Percentiles rank a stretch among this genome's conserved stretches.
Conservation (phyloP, 1,140 invertebrate genomes). For the Drosophila rhopaloa region DNA sequence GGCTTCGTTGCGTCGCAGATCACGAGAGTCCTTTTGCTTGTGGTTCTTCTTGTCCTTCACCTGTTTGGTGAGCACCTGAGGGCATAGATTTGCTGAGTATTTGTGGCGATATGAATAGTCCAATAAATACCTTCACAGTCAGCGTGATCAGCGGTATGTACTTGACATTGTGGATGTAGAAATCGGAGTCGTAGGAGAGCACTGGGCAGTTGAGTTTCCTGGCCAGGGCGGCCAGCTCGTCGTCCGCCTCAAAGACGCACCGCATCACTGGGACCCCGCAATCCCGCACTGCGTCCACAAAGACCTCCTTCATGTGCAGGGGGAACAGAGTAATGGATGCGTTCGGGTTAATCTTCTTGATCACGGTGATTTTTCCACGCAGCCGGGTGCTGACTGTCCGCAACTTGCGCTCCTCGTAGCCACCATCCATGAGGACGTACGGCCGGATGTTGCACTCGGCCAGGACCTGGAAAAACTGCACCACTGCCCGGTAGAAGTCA, state of each 20-base stretch:
- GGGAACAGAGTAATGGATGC: conserved; percentile 88
- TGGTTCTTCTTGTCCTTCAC: conserved; percentile 21
- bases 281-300: conserved; percentile 88
- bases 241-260: conserved; percentile 94
- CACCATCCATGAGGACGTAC: conserved; percentile 93
- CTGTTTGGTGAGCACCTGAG: conserved; percentile 67
- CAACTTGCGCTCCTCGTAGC: conserved; percentile 91
- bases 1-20: conserved; percentile 62
- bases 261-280: conserved; percentile 88
- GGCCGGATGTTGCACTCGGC: conserved; percentile 89
- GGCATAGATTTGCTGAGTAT: neutral
- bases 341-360: conserved; percentile 85
- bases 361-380: conserved; percentile 87
- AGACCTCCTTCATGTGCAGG: conserved; percentile 89
- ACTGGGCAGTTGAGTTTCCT: conserved; percentile 92
- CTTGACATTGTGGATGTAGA: conserved; percentile 92
- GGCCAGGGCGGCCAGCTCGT: conserved; percentile 92
- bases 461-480: conserved; percentile 90
- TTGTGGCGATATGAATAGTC: neutral
- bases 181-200: conserved; percentile 96
- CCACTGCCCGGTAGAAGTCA: conserved; percentile 87
- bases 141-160: conserved; percentile 92
- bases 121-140: conserved; percentile 75
- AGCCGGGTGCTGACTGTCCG: conserved; percentile 88
- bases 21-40: conserved; percentile 1